Evolutionary conservation across 1,140 invertebrate species (phyloP).

Genomic region (Akabosia matsudoensis): DNA sequence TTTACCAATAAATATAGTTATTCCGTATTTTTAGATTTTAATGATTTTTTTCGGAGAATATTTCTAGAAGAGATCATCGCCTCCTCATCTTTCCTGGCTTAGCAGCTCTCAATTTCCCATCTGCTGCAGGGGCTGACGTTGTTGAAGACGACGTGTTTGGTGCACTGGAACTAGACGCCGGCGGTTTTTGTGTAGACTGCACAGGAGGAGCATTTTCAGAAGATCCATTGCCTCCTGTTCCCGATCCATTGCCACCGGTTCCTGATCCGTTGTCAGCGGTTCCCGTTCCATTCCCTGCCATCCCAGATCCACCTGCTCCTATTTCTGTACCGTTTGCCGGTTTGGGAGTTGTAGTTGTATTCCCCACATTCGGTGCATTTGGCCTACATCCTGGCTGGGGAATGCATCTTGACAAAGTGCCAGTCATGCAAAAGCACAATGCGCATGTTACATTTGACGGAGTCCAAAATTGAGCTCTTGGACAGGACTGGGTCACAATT

Average conservation of each 20-base stretch:
- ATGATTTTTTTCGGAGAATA: too few relatives aligned
- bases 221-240: background rate
- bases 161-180: background rate
- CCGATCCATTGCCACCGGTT: background rate
- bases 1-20: too few relatives aligned
- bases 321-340: background rate
- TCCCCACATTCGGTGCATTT: background rate
- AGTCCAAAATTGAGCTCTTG: slow-evolving; percentile 29
- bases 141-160: background rate
- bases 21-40: too few relatives aligned
- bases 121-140: background rate
- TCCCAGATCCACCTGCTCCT: background rate
- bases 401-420: slow-evolving; percentile 10
- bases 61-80: background rate
- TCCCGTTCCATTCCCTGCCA: too few relatives aligned
- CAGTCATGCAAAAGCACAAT: slow-evolving; percentile 38
- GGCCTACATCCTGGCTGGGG: slow-evolving; percentile 3
- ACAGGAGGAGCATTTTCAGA: background rate
- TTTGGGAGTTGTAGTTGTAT: background rate
- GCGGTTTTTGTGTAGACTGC: background rate
- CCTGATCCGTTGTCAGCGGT: background rate
- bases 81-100: background rate
- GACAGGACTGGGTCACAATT: slow-evolving; percentile 12
- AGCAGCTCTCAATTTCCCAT: background rate
- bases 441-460: slow-evolving; percentile 29